Percentiles rank a stretch among this genome's conserved stretches.
phyloP scores from a whole-genome alignment of 2,888 invertebrate species.

The Glaucopsyche alexis region DNA sequence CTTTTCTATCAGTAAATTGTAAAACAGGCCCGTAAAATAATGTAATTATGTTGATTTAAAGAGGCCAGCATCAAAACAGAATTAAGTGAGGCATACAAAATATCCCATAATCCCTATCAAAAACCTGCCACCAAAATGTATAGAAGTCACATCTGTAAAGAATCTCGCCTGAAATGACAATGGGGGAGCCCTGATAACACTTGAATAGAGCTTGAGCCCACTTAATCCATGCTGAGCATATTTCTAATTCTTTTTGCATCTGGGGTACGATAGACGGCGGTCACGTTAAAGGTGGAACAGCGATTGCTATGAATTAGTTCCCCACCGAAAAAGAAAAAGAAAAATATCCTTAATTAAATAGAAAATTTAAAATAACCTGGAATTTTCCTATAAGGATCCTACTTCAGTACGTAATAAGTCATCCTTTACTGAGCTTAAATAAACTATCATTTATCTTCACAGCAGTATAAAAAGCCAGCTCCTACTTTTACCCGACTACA shows the following conservation, averaged over 20 bases:
- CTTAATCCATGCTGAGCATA: constrained; percentile 60
- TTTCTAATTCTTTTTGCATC: constrained; percentile 64
- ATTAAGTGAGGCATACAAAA: constrained; percentile 38
- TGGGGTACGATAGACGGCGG: constrained; percentile 46
- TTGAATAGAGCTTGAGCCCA: constrained; percentile 50
- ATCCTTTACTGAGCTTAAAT: too few relatives aligned
- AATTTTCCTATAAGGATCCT: too few relatives aligned
- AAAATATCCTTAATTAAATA: too few relatives aligned
- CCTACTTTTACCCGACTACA: too few relatives aligned
- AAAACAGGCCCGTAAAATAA: not conserved
- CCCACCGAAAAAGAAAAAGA: too few relatives aligned
- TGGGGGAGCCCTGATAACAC: constrained; percentile 46
- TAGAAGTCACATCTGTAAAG: constrained; percentile 47
- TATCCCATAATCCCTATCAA: constrained; percentile 49
- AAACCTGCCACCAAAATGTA: constrained; percentile 45
- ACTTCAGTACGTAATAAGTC: too few relatives aligned
- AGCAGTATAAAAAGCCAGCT: too few relatives aligned
- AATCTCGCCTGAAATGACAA: constrained; percentile 52
- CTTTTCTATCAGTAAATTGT: too few relatives aligned
- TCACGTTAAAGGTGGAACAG: constrained; percentile 1
- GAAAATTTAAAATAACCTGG: too few relatives aligned
- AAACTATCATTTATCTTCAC: too few relatives aligned
- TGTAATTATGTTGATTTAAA: not conserved
- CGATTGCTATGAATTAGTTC: not conserved
- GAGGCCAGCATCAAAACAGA: constrained; percentile 30